A percentile compares a stretch with the other conserved stretches of the same genome.
phyloP scores from a whole-genome alignment of 2,113 vertebrate species.

The Chionomys nivalis region DNA sequence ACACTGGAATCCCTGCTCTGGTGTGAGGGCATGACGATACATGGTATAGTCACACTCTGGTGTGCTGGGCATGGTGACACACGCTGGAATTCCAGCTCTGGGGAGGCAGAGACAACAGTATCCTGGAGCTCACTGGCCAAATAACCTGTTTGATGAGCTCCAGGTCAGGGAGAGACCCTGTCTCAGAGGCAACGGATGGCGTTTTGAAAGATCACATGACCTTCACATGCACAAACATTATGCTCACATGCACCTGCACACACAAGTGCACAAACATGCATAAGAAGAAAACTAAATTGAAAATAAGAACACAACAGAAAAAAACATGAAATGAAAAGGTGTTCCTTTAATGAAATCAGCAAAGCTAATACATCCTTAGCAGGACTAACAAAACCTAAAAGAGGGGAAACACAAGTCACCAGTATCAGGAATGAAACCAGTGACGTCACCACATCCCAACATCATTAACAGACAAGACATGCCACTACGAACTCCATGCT shows the following conservation, averaged over 20 bases:
- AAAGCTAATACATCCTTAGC: neutral
- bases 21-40: neutral
- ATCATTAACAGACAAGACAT: neutral
- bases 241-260: too few species aligned
- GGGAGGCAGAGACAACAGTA: neutral
- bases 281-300: neutral
- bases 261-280: neutral
- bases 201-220: neutral
- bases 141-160: neutral
- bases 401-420: neutral
- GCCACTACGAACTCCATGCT: neutral
- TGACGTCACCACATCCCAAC: neutral
- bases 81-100: too few species aligned
- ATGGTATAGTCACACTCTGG: too few species aligned
- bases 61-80: too few species aligned
- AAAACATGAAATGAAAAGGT: neutral
- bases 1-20: too few species aligned
- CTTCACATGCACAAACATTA: neutral
- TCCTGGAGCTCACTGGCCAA: neutral
- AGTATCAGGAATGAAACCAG: neutral
- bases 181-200: neutral
- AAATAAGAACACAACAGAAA: neutral
- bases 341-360: neutral
- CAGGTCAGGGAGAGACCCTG: neutral
- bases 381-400: conserved; percentile 35